phyloP scores from a whole-genome alignment of 2,888 invertebrate species.

The Meteorus cinctellus region DNA sequence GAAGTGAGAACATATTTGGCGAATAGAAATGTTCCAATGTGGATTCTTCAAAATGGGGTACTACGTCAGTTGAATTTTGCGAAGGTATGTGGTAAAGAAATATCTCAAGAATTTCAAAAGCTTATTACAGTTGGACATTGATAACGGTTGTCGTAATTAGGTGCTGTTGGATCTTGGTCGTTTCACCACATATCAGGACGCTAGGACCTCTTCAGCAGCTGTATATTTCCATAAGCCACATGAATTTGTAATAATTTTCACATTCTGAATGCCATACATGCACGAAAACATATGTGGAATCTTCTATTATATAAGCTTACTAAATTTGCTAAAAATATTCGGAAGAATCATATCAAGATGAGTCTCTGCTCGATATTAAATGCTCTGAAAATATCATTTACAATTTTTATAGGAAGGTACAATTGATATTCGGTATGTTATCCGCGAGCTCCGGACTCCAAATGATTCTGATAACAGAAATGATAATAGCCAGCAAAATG shows the following conservation, averaged over 20 bases:
- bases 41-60: neutral
- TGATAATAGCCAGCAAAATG: no score
- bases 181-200: neutral
- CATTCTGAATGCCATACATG: neutral
- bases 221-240: neutral
- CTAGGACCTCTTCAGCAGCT: neutral
- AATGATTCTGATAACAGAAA: no score
- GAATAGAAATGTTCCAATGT: neutral
- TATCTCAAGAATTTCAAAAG: neutral
- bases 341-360: no score
- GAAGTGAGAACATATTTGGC: neutral
- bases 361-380: no score
- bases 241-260: neutral
- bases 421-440: neutral
- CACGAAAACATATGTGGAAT: no score
- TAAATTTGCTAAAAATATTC: no score
- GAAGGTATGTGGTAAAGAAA: neutral
- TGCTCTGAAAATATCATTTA: neutral
- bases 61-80: neutral
- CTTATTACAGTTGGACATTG: neutral
- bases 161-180: neutral
- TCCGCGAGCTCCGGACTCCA: neutral
- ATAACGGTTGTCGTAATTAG: neutral
- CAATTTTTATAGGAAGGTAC: neutral
- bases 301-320: no score